These are phyloP conservation scores for Benitochromis conjunctus DNA, from an alignment of 2,113 vertebrate species.

Conservation along the genomic window DNA sequence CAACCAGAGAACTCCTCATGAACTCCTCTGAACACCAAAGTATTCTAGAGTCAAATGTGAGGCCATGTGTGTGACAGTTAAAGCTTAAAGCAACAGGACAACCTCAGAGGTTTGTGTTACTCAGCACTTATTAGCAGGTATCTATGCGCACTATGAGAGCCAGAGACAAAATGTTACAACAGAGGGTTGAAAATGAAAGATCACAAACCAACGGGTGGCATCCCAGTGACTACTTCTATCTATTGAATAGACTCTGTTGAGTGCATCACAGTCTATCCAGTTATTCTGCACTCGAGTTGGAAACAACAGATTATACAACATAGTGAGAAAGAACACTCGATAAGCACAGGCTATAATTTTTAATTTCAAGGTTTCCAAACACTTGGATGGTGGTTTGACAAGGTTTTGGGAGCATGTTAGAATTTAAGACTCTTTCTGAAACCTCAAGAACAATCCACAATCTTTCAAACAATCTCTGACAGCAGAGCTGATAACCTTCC, in stretches of 20 bases:
- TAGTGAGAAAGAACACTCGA: background rate
- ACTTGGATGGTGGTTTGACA: constrained; percentile 3
- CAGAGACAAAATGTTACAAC: background rate
- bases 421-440: background rate
- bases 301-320: background rate
- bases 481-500: background rate
- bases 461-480: constrained; percentile 5
- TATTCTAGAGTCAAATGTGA: background rate
- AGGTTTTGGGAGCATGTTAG: background rate
- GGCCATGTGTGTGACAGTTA: background rate
- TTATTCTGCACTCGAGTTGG: background rate
- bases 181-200: background rate
- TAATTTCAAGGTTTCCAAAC: constrained; percentile 3
- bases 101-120: background rate
- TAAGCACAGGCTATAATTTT: background rate
- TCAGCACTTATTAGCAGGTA: background rate
- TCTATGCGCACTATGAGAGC: background rate
- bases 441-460: background rate
- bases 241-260: background rate
- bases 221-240: background rate
- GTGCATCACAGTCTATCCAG: background rate
- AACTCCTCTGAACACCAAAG: background rate
- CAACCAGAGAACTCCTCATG: background rate
- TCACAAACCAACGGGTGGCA: background rate
- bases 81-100: background rate